Evolutionary conservation across 2,888 invertebrate species (phyloP), one percentile per base, ranked within the genome.

Genomic region (Ophion ellenae): DNA sequence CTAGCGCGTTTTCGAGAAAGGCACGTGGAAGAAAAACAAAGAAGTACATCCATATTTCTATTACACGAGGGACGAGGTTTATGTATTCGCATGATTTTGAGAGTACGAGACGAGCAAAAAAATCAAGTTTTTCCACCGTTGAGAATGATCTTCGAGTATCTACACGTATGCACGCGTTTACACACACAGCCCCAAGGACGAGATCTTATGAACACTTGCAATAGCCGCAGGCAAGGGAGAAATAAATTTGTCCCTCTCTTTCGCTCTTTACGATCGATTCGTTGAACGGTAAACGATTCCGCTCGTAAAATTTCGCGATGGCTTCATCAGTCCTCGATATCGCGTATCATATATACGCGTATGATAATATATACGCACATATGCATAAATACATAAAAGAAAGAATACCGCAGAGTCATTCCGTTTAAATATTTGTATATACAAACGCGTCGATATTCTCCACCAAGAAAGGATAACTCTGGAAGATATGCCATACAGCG

Each of bases 231-330:
- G n/a, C 4, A 24, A 53, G 59, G 66, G 66, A 36, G n/a, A 20
- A 24, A 77, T 67, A n/a, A n/a, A 32, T 17, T 36, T 36, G 9
- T 40, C 67, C n/a, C 40, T 53, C 70, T 11, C 24, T 47, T 14
- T 70, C 47, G 36, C 1, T 63, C 67, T 84, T 84, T 81, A 84
- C 81, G 84, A 81, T 85, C 81, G 81, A 85, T 81, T 81, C 81
- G 73, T 74, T 74, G 57, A 59, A 81, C 81, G 81, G 81, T 81
- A 77, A 85, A 85, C 84, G 84, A 77, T 81, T 78, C 74, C 81
- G 69, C 78, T 85, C 73, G 78, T 82, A 81, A 85, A 78, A 69
- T 11, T 57, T 57, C 66, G 45, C 24, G 57, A 84, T 73, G 73
- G 84, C 81, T 84, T 84, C 84, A 81, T 84, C 81, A 73, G 61